A percentile compares a stretch with the other conserved stretches of the same genome.
These are phyloP conservation scores for Aphelinus certus DNA, from an alignment of 1,140 invertebrate genomes.

Conservation along the genomic window DNA sequence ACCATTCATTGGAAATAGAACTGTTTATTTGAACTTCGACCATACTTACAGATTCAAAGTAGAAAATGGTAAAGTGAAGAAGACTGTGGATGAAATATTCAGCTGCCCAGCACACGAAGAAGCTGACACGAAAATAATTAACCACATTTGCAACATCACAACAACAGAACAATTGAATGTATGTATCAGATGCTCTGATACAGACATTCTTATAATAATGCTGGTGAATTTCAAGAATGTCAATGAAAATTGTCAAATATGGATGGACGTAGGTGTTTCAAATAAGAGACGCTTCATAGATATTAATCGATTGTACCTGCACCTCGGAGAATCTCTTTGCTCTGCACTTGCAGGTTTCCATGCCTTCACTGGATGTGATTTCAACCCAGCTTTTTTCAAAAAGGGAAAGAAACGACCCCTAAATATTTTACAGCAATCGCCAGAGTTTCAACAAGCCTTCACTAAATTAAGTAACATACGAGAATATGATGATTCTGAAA, in stretches of 20 bases:
- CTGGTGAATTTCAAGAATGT: conserved; percentile 45
- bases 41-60: too few species aligned
- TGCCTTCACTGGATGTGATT: conserved; percentile 46
- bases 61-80: too few species aligned
- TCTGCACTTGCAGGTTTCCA: conserved; percentile 44
- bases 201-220: conserved; percentile 50
- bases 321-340: conserved; percentile 25
- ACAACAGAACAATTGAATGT: conserved; percentile 39
- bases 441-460: conserved; percentile 35
- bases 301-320: conserved; percentile 37
- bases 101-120: conserved; percentile 48
- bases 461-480: too few species aligned
- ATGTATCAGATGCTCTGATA: conserved; percentile 39
- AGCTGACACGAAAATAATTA: conserved; percentile 50
- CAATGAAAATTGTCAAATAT: conserved; percentile 26
- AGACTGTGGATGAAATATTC: background rate
- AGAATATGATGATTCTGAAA: too few species aligned
- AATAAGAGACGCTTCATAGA: conserved; percentile 28
- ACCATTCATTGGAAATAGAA: conserved; percentile 6
- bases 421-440: conserved; percentile 27
- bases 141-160: conserved; percentile 49
- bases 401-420: conserved; percentile 42
- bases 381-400: conserved; percentile 40
- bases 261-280: conserved; percentile 21
- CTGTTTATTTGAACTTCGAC: too few species aligned